These are phyloP conservation scores for Dorcus parallelipipedus DNA, from an alignment of 2,888 invertebrate species.

Conservation along the genomic window DNA sequence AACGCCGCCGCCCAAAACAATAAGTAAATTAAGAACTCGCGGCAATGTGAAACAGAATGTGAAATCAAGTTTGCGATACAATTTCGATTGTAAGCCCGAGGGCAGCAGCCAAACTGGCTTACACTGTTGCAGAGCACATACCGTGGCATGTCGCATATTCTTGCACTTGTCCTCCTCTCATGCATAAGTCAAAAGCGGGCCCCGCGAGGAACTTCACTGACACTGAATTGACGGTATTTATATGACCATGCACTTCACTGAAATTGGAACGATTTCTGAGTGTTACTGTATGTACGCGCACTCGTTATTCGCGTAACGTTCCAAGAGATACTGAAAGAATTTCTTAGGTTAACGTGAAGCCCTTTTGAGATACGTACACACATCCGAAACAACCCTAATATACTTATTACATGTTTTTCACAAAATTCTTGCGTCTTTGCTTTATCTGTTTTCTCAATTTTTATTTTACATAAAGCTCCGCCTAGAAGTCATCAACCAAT, in stretches of 20 bases:
- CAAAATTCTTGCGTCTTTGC: too few relatives aligned
- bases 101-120: constrained; percentile 19
- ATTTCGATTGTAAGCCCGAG: constrained; percentile 10
- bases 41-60: neutral
- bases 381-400: too few relatives aligned
- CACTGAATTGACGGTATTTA: neutral
- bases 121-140: constrained; percentile 24
- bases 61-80: constrained; percentile 5
- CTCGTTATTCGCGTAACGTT: constrained; percentile 5
- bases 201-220: constrained; percentile 6
- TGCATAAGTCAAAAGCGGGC: constrained; percentile 27
- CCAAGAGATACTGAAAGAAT: neutral
- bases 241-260: neutral
- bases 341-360: constrained; percentile 1
- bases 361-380: neutral
- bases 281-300: neutral
- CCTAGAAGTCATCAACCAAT: too few relatives aligned
- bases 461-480: too few relatives aligned
- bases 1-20: too few relatives aligned
- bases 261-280: neutral
- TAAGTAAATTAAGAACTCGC: neutral
- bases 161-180: constrained; percentile 29
- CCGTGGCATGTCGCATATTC: constrained; percentile 32
- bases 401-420: too few relatives aligned
- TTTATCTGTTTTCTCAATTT: too few relatives aligned